phyloP scores from a whole-genome alignment of 2,888 invertebrate species.

The Drosophila atroscutellata region DNA sequence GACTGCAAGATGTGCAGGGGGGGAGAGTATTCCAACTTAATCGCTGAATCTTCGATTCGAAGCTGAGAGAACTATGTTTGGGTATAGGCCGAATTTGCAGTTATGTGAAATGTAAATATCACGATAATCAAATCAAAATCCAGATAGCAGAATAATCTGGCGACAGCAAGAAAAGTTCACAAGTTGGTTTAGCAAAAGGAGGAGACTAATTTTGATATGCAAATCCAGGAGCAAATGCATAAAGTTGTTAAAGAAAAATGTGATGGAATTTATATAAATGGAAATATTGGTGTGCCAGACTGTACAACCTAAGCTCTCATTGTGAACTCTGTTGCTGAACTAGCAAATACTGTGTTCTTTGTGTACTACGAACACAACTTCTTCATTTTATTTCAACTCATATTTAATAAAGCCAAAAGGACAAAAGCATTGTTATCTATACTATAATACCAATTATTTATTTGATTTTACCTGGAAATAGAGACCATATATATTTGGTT shows the following conservation, averaged over 20 bases:
- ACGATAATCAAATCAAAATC: conserved; percentile 2
- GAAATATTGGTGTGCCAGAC: not conserved
- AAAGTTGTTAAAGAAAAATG: not conserved
- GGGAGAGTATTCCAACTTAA: not conserved
- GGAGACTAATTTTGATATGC: not conserved
- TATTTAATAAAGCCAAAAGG: not conserved
- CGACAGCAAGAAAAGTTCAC: not conserved
- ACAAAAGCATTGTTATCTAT: not conserved
- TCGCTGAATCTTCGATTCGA: conserved; percentile 11
- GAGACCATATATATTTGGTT: not conserved
- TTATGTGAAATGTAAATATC: conserved; percentile 38
- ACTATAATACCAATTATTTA: not conserved
- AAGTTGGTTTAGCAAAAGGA: not conserved
- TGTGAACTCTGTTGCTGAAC: not conserved
- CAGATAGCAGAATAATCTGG: not conserved
- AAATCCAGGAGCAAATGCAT: not conserved
- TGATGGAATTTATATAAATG: not conserved
- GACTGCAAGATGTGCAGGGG: conserved; percentile 9
- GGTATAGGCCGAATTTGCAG: not conserved
- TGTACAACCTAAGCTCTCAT: not conserved
- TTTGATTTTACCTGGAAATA: not conserved
- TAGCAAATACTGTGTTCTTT: not conserved
- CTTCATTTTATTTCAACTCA: not conserved
- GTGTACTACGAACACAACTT: not conserved
- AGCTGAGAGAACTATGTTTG: conserved; percentile 21